Base-by-base conservation (phyloP, 37 sponge, comb jelly and placozoan species). In the Mnemiopsis leidyi region DNA sequence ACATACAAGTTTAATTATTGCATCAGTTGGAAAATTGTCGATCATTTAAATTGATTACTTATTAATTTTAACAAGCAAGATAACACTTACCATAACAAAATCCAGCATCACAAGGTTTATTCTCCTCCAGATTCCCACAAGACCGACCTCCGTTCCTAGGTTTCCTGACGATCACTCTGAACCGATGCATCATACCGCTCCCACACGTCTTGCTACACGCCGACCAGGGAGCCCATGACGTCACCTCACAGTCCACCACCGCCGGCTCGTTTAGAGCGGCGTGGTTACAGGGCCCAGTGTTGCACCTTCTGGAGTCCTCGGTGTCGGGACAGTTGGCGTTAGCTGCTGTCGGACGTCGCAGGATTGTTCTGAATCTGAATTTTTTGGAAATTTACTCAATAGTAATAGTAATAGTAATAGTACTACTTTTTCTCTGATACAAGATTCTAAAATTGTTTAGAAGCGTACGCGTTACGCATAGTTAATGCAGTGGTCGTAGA, bases 81-180 rank as follows among this genome's bases (percentile, higher is more conserved):
- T n/a, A n/a, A n/a, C 16, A 71, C 79, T 34, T 33, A 85, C 90
- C 90, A 26, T 85, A 85, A 26, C 90, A 85, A 21, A 85, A 40
- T 13, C 90, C 90, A 24, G 61, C 61, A 38, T 85, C 61, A 25
- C 90, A 85, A 7, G 90, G 29, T 26, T 85, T 85, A 37, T 85
- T 85, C 61, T 85, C 90, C 61, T 85, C 90, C 35, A 85, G 30
- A 21, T 38, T 38, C 23, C 61, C 90, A 85, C 90, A 85, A 0
- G n/a, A 0, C 90, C 39, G 40, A 9, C 90, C 90, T 0, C 61
- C 40, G 23, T 40, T 40, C 48, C 39, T 38, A 39, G 90, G 90
- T 85, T 85, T 85, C 90, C 61, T 85, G 25, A 40, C 40, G 39
- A 85, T 85, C 40, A 85, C 90, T 25, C 90, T 85, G 30, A 85